phyloP scores from a whole-genome alignment of 2,113 vertebrate species.

The Stomatorhinus ivindoensis region DNA sequence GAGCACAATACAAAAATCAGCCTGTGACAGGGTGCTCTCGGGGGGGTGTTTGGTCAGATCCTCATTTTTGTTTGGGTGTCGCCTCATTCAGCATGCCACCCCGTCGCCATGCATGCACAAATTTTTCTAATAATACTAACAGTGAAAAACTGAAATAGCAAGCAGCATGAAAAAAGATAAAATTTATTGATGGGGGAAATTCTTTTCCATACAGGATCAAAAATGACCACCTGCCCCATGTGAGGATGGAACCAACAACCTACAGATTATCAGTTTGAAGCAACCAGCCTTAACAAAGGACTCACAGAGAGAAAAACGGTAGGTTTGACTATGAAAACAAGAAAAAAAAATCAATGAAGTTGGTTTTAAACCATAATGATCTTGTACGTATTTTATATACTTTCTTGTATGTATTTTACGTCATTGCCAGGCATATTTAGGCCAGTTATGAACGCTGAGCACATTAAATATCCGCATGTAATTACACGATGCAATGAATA shows the following conservation, averaged over 20 bases:
- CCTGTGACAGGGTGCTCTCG: neutral
- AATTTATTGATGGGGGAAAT: neutral
- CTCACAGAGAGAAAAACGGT: neutral
- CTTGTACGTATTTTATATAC: neutral
- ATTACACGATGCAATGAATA: slow-evolving; percentile 74
- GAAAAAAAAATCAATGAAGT: neutral
- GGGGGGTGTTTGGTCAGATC: neutral
- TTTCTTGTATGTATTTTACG: neutral
- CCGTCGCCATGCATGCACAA: neutral
- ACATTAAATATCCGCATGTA: slow-evolving; percentile 52
- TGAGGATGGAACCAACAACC: neutral
- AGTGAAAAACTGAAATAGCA: neutral
- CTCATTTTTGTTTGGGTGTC: neutral
- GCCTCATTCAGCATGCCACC: neutral
- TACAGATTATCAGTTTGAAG: neutral
- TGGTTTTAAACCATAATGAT: neutral
- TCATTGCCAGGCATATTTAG: neutral
- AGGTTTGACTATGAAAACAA: neutral
- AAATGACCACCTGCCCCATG: neutral
- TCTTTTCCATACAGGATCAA: neutral
- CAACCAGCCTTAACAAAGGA: neutral
- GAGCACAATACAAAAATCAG: neutral
- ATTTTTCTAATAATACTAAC: neutral
- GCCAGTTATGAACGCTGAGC: slow-evolving; percentile 41
- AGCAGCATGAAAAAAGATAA: neutral